Conservation (phyloP, 2,888 invertebrate genomes). For the Lymantria monacha region DNA sequence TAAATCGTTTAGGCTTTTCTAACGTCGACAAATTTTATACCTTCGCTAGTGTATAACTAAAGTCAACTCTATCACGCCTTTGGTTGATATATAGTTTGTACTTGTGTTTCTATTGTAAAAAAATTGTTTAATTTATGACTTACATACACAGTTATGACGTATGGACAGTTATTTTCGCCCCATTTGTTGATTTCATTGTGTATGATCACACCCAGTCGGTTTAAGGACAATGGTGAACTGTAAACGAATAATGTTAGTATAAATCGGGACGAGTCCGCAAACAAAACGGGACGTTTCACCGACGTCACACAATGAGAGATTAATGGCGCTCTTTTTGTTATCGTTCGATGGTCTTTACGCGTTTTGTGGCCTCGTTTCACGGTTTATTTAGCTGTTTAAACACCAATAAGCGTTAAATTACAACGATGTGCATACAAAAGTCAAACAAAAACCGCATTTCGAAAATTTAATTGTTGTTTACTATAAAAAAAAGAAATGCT, state of each 20-base stretch:
- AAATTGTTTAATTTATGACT: slow-evolving; percentile 59
- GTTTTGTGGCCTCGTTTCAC: slow-evolving; percentile 77
- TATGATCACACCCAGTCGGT: slow-evolving; percentile 74
- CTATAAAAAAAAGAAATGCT: slow-evolving; percentile 24
- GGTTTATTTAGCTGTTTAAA: slow-evolving; percentile 73
- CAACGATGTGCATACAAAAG: slow-evolving; percentile 49
- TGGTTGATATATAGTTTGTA: background rate
- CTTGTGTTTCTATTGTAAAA: slow-evolving; percentile 13
- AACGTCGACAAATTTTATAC: background rate
- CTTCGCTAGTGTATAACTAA: background rate
- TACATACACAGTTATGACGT: slow-evolving; percentile 68
- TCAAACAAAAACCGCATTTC: slow-evolving; percentile 45
- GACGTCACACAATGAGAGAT: slow-evolving; percentile 74
- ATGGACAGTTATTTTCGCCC: slow-evolving; percentile 68
- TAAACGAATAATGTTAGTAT: slow-evolving; percentile 58
- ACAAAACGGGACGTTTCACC: slow-evolving; percentile 69
- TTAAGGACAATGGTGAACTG: slow-evolving; percentile 66
- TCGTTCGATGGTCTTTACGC: slow-evolving; percentile 71
- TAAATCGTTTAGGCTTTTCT: background rate
- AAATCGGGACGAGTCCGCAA: slow-evolving; percentile 70
- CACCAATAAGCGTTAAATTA: slow-evolving; percentile 69
- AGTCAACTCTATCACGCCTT: background rate
- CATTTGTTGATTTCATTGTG: slow-evolving; percentile 69
- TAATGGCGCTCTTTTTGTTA: slow-evolving; percentile 77
- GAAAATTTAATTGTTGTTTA: slow-evolving; percentile 20